Percentiles rank a stretch among this genome's conserved stretches.
These are phyloP conservation scores for Coccyzus lansbergi DNA, from an alignment of 2,797 vertebrate species.

Conservation along the genomic window DNA sequence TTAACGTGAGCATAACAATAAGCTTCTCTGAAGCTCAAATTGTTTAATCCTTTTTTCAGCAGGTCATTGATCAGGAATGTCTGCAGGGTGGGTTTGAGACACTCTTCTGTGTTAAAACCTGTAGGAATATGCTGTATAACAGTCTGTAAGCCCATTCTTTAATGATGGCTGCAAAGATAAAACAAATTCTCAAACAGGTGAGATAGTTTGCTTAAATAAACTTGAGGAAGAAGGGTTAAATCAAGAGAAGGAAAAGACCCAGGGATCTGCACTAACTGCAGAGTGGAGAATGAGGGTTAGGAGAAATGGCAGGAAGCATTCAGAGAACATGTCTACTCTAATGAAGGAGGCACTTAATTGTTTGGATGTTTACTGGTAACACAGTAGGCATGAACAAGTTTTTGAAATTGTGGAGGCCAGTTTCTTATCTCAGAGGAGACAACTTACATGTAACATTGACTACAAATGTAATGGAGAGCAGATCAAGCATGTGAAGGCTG, in stretches of 20 bases:
- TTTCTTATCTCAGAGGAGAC: background rate
- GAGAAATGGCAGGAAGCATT: background rate
- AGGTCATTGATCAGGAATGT: background rate
- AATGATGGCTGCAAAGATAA: background rate
- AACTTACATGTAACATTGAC: background rate
- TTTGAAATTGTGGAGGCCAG: background rate
- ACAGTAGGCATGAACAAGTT: background rate
- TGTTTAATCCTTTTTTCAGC: background rate
- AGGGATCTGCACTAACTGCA: background rate
- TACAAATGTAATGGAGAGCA: background rate
- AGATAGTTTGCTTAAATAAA: background rate
- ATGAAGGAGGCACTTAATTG: background rate
- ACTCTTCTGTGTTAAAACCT: background rate
- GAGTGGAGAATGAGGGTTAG: background rate
- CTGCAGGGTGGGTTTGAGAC: background rate
- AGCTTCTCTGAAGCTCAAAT: background rate
- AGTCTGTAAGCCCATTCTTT: background rate
- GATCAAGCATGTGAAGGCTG: background rate
- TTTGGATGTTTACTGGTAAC: background rate
- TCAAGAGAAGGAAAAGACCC: background rate
- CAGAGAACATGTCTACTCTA: accelerated
- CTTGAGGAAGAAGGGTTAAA: background rate
- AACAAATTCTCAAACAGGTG: background rate
- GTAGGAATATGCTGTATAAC: background rate
- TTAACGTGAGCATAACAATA: background rate